phyloP scores from a whole-genome alignment of 2,888 invertebrate species.

The Platycnemis pennipes region DNA sequence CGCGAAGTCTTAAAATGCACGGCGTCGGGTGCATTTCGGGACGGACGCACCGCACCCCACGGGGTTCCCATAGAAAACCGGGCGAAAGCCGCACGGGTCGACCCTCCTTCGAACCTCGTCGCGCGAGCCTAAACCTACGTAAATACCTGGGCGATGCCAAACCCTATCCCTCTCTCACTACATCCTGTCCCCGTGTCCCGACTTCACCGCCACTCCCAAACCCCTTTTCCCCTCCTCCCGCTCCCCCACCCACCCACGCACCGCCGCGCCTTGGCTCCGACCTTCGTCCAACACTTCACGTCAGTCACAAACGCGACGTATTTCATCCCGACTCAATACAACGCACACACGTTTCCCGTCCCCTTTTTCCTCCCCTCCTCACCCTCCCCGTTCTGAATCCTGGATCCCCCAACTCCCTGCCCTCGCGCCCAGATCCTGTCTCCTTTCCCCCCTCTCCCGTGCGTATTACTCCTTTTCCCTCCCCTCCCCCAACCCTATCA shows the following conservation, averaged over 20 bases:
- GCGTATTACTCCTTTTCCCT: not conserved
- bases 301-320: constrained; percentile 65
- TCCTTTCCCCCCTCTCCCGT: not conserved
- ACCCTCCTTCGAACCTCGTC: not conserved
- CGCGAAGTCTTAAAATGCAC: not conserved
- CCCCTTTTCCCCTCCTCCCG: not conserved
- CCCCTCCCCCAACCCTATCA: not conserved
- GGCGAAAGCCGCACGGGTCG: not conserved
- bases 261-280: not conserved
- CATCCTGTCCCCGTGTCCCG: not conserved
- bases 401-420: not conserved
- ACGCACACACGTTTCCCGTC: constrained; percentile 43
- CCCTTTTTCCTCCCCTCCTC: not conserved
- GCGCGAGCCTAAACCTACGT: not conserved
- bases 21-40: not conserved
- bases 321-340: constrained; percentile 52
- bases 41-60: not conserved
- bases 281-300: constrained; percentile 59
- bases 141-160: not conserved
- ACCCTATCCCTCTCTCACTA: not conserved
- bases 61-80: not conserved
- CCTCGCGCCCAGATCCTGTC: not conserved
- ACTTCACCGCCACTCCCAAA: not conserved
- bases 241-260: not conserved
- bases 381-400: not conserved